Evolutionary conservation across 2,888 invertebrate species (phyloP), one percentile per base, ranked within the genome.

Genomic region (Drosophila emarginata): DNA sequence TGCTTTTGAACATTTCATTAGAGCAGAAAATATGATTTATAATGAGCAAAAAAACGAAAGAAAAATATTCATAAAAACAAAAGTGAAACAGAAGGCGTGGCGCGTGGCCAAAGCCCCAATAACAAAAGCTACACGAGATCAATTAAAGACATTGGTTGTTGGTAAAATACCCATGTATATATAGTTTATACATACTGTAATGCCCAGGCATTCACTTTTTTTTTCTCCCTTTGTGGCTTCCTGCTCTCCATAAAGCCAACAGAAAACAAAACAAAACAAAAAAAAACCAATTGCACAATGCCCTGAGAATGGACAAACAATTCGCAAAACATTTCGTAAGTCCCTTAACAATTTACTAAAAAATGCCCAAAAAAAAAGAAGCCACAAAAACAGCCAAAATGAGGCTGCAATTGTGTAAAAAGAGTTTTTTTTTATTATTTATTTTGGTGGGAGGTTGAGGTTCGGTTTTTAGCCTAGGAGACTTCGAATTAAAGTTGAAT

Each of bases 11-110:
- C 72, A 65, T 80, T 78, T 79, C 79, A 80, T 79, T 78, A 80
- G 78, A 74, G 80, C 80, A 80, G 76, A 80, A 79, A 80, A 80
- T 80, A 66, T 75, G 80, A 71, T 67, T 78, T 64, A 60, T 73
- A 78, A 80, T 80, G 70, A 71, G 73, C 62, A 18, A 51, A 21
- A 52, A 75, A 26, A 62, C 52, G 14, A 59, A 45, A 21, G 37
- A 51, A 7, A 23, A 73, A 79, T 80, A 80, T 76, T 80, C 79
- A 79, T 76, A 67, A 32, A 56, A 53, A 32, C 36, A 73, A 75
- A 67, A 75, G 64, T 70, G 70, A 70, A 78, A 70, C 52, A 78
- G 63, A 67, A 80, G 76, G 78, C 73, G 78, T 73, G 76, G 71
- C 56, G 50, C 57, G 56, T 58, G 57, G 51, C 36, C 37, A 52